phyloP scores from a whole-genome alignment of 1,140 invertebrate genomes.

The Ips typographus region DNA sequence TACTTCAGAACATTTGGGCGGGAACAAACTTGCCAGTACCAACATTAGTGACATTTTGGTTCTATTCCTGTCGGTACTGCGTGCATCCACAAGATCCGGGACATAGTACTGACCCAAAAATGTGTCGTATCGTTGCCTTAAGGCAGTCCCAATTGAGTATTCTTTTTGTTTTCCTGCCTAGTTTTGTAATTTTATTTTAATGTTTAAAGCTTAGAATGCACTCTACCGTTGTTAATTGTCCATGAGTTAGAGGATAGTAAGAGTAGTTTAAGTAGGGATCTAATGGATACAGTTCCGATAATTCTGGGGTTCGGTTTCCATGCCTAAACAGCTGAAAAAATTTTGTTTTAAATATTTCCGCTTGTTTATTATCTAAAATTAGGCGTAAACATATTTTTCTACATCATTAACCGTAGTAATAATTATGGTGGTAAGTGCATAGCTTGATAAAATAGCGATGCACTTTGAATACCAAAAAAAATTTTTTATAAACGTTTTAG shows the following conservation, averaged over 20 bases:
- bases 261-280: constrained; percentile 60
- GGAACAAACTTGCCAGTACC: constrained; percentile 59
- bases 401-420: no score
- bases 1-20: constrained; percentile 50
- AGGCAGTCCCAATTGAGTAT: constrained; percentile 62
- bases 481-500: no score
- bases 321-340: constrained; percentile 66
- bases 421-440: no score
- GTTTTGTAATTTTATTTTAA: constrained; percentile 2
- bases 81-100: constrained; percentile 58
- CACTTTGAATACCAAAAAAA: no score
- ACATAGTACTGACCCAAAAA: constrained; percentile 56
- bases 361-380: no score
- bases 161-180: constrained; percentile 51
- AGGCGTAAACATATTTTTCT: no score
- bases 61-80: constrained; percentile 54
- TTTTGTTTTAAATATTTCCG: no score
- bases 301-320: constrained; percentile 74
- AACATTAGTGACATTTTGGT: constrained; percentile 61
- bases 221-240: no score
- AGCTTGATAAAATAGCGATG: no score
- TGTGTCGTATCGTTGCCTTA: constrained; percentile 62
- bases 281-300: constrained; percentile 60
- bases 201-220: no score
- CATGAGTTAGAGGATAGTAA: constrained; percentile 68